Percentiles rank a stretch among this genome's conserved stretches.
Evolutionary conservation across 2,888 invertebrate species (phyloP).

Genomic region (Noctua janthe): DNA sequence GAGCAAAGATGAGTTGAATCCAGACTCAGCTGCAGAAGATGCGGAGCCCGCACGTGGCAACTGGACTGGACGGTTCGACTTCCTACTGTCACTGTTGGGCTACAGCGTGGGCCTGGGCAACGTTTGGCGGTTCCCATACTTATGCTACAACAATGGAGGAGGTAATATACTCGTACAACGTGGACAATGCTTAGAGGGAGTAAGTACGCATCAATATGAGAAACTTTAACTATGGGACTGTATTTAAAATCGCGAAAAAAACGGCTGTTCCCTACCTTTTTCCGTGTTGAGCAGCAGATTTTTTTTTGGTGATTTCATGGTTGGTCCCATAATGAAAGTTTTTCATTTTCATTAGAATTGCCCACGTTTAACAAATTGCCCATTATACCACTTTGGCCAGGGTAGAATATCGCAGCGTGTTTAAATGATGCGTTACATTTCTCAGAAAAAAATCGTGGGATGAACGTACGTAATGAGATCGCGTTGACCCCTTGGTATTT

Average conservation of each 20-base stretch:
- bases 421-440: conserved; percentile 3
- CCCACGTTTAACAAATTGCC: neutral
- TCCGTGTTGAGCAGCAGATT: neutral
- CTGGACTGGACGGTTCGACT: conserved; percentile 94
- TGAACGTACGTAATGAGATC: conserved; percentile 21
- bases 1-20: conserved; percentile 76
- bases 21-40: conserved; percentile 75
- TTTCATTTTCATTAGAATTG: neutral
- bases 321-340: neutral
- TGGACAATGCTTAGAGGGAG: neutral
- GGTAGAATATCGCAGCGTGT: neutral
- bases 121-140: conserved; percentile 94
- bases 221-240: neutral
- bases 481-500: conserved; percentile 41
- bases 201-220: neutral
- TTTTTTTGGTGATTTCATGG: neutral
- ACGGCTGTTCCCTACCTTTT: neutral
- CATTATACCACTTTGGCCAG: neutral
- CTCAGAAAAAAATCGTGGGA: conserved; percentile 26
- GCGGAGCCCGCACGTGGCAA: conserved; percentile 91
- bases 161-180: conserved; percentile 79
- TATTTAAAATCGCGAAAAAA: neutral
- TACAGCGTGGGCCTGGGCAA: conserved; percentile 94
- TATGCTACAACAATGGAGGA: conserved; percentile 94
- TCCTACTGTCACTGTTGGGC: conserved; percentile 92